Percentiles rank a stretch among this genome's conserved stretches.
Evolutionary conservation across 2,113 vertebrate species (phyloP).

Genomic region (Malurus cyaneus): DNA sequence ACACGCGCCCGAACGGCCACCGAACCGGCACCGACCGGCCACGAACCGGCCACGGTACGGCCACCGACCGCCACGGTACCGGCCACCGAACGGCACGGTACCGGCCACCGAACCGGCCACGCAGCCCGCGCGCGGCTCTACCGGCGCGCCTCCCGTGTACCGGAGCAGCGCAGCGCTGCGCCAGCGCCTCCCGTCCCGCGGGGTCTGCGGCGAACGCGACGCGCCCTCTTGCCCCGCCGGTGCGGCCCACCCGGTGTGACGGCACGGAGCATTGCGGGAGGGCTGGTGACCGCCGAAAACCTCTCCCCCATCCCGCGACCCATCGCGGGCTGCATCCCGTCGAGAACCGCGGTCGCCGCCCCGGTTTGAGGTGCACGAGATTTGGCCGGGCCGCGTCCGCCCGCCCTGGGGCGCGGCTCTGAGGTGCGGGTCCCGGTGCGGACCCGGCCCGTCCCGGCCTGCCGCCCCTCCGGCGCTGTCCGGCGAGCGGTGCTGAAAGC

Average conservation of each 20-base stretch:
- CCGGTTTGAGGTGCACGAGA: background rate
- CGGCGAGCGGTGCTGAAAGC: background rate
- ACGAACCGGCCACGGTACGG: no score
- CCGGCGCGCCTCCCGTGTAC: background rate
- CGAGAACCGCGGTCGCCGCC: background rate
- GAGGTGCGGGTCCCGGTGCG: background rate
- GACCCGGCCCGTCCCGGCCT: background rate
- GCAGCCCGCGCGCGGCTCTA: background rate
- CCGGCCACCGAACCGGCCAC: background rate
- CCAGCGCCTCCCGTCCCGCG: background rate
- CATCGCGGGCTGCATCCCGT: no score
- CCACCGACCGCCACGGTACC: background rate
- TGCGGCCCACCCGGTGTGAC: background rate
- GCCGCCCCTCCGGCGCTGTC: constrained; percentile 1
- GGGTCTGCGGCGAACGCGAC: background rate
- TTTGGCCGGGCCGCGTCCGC: background rate
- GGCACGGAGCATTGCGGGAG: background rate
- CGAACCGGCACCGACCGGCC: no score
- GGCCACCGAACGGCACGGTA: background rate
- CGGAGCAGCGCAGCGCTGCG: background rate
- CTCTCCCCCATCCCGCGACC: background rate
- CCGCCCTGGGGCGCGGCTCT: background rate
- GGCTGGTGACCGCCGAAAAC: background rate
- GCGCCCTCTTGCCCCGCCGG: background rate
- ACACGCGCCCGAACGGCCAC: no score